These are phyloP conservation scores for Candoia aspera DNA, from an alignment of 2,113 vertebrate genomes.

Conservation along the genomic window DNA sequence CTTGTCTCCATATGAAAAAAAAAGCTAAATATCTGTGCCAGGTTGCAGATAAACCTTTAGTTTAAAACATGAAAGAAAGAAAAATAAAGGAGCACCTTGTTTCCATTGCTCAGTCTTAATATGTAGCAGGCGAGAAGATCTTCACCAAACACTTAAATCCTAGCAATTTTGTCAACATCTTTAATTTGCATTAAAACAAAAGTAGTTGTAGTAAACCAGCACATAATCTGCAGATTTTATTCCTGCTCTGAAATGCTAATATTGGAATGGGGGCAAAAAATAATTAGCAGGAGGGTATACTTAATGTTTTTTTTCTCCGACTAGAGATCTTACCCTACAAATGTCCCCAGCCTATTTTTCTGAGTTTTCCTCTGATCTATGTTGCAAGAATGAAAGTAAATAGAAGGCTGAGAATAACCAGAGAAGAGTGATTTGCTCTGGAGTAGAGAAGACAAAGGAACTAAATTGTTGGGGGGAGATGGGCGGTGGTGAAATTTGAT, in stretches of 20 bases:
- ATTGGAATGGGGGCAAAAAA: background rate
- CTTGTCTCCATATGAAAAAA: background rate
- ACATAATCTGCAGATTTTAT: background rate
- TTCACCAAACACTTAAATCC: background rate
- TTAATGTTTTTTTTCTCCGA: background rate
- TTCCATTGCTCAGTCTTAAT: background rate
- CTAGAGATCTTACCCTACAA: background rate
- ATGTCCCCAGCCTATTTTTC: background rate
- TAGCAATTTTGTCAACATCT: background rate
- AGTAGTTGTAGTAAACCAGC: conserved; percentile 19
- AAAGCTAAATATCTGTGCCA: background rate
- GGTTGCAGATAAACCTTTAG: background rate
- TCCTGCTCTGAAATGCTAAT: background rate
- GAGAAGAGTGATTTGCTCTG: background rate
- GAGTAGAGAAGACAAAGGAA: background rate
- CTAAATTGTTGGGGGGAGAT: no score
- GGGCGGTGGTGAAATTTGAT: no score
- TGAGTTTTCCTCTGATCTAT: background rate
- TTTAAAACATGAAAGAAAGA: background rate
- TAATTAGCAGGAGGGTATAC: background rate
- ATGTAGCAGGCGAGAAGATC: background rate
- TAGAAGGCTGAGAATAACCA: background rate
- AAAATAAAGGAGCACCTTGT: background rate
- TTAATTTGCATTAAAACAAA: conserved; percentile 6
- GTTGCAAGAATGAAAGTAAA: background rate